These are phyloP conservation scores for Crematogaster levior DNA, from an alignment of 2,888 invertebrate genomes.

Conservation along the genomic window DNA sequence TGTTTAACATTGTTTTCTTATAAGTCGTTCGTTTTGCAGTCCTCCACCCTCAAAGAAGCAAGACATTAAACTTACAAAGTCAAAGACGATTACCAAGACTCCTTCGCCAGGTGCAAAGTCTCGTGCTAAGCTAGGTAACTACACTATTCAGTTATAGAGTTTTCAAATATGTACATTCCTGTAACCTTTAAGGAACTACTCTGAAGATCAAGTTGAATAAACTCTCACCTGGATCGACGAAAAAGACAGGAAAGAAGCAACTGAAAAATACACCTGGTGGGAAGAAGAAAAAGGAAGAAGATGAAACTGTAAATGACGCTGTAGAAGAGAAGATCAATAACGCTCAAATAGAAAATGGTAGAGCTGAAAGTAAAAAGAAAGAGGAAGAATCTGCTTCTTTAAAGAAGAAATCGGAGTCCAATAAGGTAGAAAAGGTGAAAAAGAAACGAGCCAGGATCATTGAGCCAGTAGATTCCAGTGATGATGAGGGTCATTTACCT, in stretches of 20 bases:
- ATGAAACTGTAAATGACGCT: slow-evolving; percentile 41
- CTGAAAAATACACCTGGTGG: slow-evolving; percentile 43
- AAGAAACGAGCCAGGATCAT: slow-evolving; percentile 77
- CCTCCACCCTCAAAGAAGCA: slow-evolving; percentile 65
- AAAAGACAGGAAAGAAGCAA: slow-evolving; percentile 56
- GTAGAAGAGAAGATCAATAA: slow-evolving; percentile 39
- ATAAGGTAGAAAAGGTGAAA: slow-evolving; percentile 27
- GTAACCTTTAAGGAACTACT: slow-evolving; percentile 46
- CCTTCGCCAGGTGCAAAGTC: slow-evolving; percentile 51
- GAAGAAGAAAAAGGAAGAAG: slow-evolving; percentile 51
- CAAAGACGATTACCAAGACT: slow-evolving; percentile 36
- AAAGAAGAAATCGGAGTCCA: slow-evolving; percentile 27
- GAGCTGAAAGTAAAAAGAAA: slow-evolving; percentile 48
- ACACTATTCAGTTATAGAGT: neutral
- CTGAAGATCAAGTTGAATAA: slow-evolving; percentile 52
- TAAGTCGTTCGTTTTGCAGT: neutral
- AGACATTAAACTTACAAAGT: slow-evolving; percentile 44
- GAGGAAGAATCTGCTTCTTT: slow-evolving; percentile 68
- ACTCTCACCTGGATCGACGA: slow-evolving; percentile 34
- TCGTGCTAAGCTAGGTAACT: slow-evolving; percentile 48
- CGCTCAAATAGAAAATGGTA: slow-evolving; percentile 57
- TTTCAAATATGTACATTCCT: neutral
- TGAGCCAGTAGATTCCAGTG: slow-evolving; percentile 77
- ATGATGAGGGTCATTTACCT: slow-evolving; percentile 80
- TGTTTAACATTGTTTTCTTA: neutral